Conservation (phyloP, 2,113 vertebrate species). For the Pteruthius melanotis region DNA sequence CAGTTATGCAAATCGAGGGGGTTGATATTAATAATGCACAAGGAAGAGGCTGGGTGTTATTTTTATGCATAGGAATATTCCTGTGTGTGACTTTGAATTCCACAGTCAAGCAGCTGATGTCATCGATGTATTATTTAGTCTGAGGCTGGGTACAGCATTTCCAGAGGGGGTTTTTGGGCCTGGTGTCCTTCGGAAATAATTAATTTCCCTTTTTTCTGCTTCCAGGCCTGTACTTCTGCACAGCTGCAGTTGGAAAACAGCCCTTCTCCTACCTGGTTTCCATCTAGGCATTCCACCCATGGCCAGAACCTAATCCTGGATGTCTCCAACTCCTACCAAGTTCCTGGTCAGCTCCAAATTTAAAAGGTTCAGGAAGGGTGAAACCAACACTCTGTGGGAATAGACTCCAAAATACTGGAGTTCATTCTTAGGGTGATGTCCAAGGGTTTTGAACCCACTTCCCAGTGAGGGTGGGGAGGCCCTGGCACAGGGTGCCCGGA, state of each 20-base stretch:
- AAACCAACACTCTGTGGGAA: neutral
- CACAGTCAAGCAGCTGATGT: neutral
- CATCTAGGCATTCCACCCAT: neutral
- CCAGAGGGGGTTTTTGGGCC: neutral
- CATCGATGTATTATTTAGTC: neutral
- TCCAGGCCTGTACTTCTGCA: neutral
- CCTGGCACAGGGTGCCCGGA: neutral
- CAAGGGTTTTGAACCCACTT: neutral
- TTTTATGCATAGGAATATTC: neutral
- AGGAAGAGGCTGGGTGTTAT: neutral
- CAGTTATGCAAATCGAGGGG: neutral
- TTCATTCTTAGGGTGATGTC: neutral
- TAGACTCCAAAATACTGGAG: neutral
- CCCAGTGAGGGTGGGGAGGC: accelerated
- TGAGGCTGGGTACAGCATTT: neutral
- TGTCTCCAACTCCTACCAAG: neutral
- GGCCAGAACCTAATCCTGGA: neutral
- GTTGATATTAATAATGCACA: neutral
- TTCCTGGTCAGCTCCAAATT: neutral
- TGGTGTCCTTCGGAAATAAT: constrained; percentile 2
- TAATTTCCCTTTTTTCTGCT: neutral
- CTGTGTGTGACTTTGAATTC: neutral
- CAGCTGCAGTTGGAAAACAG: neutral
- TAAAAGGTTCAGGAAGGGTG: neutral
- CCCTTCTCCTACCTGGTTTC: neutral